These are phyloP conservation scores for Phoronis australis DNA, from an alignment of 2,888 invertebrate genomes.

Conservation along the genomic window DNA sequence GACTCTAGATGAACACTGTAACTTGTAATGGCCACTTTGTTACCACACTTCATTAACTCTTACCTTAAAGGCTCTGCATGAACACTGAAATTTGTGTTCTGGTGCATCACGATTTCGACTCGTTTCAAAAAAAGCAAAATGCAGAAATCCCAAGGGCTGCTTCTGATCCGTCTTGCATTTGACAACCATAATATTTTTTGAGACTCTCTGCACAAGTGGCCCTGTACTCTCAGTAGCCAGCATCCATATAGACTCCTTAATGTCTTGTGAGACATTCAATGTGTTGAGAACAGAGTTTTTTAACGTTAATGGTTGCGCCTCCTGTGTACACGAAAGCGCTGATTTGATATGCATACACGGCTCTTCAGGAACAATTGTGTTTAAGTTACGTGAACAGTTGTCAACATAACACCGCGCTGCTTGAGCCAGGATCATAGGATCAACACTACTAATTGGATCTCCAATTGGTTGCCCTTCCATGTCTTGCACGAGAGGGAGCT, in stretches of 20 bases:
- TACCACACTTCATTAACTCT: too few species aligned
- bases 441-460: constrained; percentile 42
- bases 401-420: constrained; percentile 52
- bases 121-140: constrained; percentile 60
- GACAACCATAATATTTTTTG: constrained; percentile 67
- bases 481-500: constrained; percentile 53
- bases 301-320: constrained; percentile 61
- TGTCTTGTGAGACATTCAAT: constrained; percentile 60
- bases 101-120: constrained; percentile 29
- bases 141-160: constrained; percentile 67
- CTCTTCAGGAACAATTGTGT: constrained; percentile 17
- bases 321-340: constrained; percentile 61
- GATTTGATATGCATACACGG: constrained; percentile 64
- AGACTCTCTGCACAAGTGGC: constrained; percentile 66
- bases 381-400: constrained; percentile 35
- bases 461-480: constrained; percentile 47
- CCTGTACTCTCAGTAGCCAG: constrained; percentile 60
- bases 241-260: constrained; percentile 61
- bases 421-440: constrained; percentile 37
- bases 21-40: too few species aligned
- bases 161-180: constrained; percentile 64
- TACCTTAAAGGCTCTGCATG: constrained; percentile 59
- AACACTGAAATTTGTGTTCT: constrained; percentile 60
- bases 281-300: constrained; percentile 62
- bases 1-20: too few species aligned